These are phyloP conservation scores for Nomada ferruginata DNA, from an alignment of 2,888 invertebrate genomes.

Conservation along the genomic window DNA sequence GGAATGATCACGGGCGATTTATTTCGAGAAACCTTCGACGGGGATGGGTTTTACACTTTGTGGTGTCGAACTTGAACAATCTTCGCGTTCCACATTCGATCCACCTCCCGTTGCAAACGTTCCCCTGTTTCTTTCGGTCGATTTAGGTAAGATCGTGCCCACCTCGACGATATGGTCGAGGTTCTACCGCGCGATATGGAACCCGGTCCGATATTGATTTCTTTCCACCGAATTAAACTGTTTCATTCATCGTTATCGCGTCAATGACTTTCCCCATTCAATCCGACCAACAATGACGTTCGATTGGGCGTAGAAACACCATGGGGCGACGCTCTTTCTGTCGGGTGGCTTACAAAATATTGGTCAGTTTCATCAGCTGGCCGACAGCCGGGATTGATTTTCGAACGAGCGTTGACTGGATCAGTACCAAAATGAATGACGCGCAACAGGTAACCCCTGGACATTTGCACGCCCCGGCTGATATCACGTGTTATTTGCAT, in stretches of 20 bases:
- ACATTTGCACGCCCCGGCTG: conserved; percentile 74
- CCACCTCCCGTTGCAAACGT: neutral
- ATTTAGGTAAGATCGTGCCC: neutral
- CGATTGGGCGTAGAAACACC: neutral
- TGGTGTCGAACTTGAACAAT: neutral
- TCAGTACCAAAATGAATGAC: conserved; percentile 81
- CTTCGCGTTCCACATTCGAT: neutral
- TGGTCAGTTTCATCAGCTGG: conserved; percentile 65
- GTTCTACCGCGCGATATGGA: neutral
- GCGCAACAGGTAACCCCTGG: conserved; percentile 77
- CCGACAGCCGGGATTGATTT: conserved; percentile 61
- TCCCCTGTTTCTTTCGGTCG: neutral
- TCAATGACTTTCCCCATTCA: conserved; percentile 19
- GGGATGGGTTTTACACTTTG: neutral
- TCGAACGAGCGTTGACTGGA: conserved; percentile 75
- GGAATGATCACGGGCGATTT: conserved; percentile 47
- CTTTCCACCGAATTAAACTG: neutral
- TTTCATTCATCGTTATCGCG: conserved; percentile 22
- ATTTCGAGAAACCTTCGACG: conserved; percentile 27
- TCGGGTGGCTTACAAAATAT: conserved; percentile 52
- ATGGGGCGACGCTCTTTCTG: conserved; percentile 3
- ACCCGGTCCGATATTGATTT: neutral
- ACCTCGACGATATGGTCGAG: too few relatives aligned
- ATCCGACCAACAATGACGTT: conserved; percentile 12
- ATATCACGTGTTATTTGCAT: conserved; percentile 72